Conservation (phyloP, 2,888 invertebrate species). For the Horisme vitalbata region DNA sequence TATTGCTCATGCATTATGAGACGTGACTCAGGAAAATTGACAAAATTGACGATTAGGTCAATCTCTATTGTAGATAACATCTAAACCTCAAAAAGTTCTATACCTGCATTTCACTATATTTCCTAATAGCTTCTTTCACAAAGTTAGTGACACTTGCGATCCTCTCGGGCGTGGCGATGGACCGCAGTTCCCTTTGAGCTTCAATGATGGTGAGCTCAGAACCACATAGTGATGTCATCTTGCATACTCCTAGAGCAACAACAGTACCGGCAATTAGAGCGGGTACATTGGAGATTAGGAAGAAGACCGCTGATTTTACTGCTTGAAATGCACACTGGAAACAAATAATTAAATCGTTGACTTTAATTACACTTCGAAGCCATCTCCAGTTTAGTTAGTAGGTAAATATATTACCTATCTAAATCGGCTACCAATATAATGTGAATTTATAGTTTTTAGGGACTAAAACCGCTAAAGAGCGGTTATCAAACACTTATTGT, state of each 20-base stretch:
- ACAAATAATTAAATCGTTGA: too few species aligned
- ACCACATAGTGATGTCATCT: constrained; percentile 74
- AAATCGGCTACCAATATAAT: too few species aligned
- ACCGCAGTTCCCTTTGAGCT: constrained; percentile 56
- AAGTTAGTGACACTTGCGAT: constrained; percentile 74
- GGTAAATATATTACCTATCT: too few species aligned
- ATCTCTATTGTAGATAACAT: too few species aligned
- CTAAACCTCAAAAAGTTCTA: background rate
- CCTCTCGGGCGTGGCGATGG: constrained; percentile 76
- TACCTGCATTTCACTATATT: constrained; percentile 52
- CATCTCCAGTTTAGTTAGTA: too few species aligned
- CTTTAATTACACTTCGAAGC: too few species aligned
- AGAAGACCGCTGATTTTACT: constrained; percentile 32
- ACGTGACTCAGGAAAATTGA: too few species aligned
- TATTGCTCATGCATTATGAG: too few species aligned
- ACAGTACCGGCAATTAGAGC: constrained; percentile 46
- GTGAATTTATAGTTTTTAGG: too few species aligned
- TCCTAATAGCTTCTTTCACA: constrained; percentile 78
- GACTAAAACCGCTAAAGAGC: too few species aligned
- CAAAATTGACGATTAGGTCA: too few species aligned
- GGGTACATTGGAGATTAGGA: constrained; percentile 36
- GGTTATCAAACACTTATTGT: too few species aligned
- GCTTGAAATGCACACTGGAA: constrained; percentile 22
- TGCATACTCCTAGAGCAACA: constrained; percentile 76
- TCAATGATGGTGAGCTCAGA: constrained; percentile 34